phyloP scores from a whole-genome alignment of 2,113 vertebrate species.

The Pagrus major region DNA sequence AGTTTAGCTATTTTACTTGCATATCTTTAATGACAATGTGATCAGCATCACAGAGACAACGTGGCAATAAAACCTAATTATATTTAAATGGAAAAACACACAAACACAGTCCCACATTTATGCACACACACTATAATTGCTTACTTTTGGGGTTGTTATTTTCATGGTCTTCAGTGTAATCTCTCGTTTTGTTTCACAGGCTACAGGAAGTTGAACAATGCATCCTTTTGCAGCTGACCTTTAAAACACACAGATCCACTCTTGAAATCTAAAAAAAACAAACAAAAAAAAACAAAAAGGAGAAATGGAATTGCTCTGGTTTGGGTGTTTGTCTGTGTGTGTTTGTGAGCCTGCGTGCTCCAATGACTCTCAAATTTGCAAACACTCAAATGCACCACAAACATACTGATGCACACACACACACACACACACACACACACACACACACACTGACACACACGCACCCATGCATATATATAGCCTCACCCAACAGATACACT shows the following conservation, averaged over 20 bases:
- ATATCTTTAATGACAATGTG: slow-evolving; percentile 66
- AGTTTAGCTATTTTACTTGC: slow-evolving; percentile 12
- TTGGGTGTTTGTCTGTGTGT: slow-evolving; percentile 46
- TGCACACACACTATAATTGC: not conserved
- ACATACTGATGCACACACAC: slow-evolving; percentile 47
- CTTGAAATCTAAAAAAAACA: slow-evolving; percentile 55
- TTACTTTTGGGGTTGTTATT: slow-evolving; percentile 22
- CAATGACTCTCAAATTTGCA: slow-evolving; percentile 64
- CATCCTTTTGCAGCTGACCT: slow-evolving; percentile 67
- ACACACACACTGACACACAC: slow-evolving; percentile 22
- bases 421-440: slow-evolving; percentile 26
- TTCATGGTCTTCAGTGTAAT: slow-evolving; percentile 28
- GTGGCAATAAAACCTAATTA: not conserved
- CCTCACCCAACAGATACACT: slow-evolving; percentile 55
- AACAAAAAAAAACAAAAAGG: slow-evolving; percentile 23
- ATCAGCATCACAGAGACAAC: slow-evolving; percentile 76
- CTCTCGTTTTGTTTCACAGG: slow-evolving; percentile 35
- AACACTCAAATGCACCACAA: slow-evolving; percentile 53
- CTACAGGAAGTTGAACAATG: slow-evolving; percentile 49
- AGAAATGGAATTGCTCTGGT: slow-evolving; percentile 37
- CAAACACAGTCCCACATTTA: not conserved
- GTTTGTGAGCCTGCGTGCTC: slow-evolving; percentile 60
- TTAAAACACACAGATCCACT: slow-evolving; percentile 59
- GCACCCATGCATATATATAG: slow-evolving; percentile 38
- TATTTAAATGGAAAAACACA: not conserved